Base-by-base conservation (phyloP, 2,888 invertebrate species). In the Monoplex corrugatus region DNA sequence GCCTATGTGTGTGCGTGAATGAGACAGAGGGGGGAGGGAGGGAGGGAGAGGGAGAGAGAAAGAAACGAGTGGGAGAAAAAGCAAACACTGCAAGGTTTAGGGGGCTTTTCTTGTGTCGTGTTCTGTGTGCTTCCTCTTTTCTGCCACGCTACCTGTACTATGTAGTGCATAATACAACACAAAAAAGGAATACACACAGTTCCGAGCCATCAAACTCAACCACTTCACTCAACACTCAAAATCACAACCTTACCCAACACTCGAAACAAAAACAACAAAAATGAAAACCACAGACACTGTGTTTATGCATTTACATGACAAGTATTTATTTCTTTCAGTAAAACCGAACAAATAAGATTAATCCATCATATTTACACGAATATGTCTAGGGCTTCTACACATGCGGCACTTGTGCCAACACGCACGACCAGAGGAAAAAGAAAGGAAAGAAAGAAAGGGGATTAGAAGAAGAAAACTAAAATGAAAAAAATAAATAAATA, bases 261-360 rank as follows among this genome's bases (percentile, higher is more conserved):
- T 50, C 50, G 19, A 50, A 50, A 50, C 10, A 50, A 13, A 19
- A 50, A 68, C 63, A 63, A 28, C 10, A 16, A 16, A 50, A 50
- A 50, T 50, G 50, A 50, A 13, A 50, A 16, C 50, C 50, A 50
- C 16, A 50, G 50, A 50, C 57, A 57, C 57, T 28, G n/a, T 68
- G 28, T 6, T 32, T n/a, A 6, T 72, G 87, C 87, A 87, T 72
- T 75, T 84, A 87, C 84, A 89, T 82, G 83, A 87, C 87, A 86
- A 89, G 90, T 91, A 90, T 91, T 91, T 91, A 90, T 90, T 91
- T 89, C 91, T 91, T 89, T 90, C 86, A 91, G 89, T 90, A 89
- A 89, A 90, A 84, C 87, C 87, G 90, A 91, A 91, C 88, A 86
- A 91, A 91, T 89, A 89, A 91, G 89, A 91, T 91, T 91, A 91